These are phyloP conservation scores for Silurus asotus DNA, from an alignment of 2,113 vertebrate genomes.

Conservation along the genomic window DNA sequence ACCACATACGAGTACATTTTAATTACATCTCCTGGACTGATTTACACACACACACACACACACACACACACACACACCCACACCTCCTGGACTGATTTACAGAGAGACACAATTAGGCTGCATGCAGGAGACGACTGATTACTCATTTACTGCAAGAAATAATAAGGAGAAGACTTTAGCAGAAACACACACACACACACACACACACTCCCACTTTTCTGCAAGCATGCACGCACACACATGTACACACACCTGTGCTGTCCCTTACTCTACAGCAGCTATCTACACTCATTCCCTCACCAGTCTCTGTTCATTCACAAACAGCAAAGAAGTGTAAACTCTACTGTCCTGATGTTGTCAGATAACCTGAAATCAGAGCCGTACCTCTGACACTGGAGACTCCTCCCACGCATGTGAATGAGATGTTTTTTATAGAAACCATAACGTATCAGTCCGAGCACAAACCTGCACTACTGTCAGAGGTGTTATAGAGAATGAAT, in stretches of 20 bases:
- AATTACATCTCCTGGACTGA: constrained; percentile 80
- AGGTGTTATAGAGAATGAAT: not conserved
- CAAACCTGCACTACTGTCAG: not conserved
- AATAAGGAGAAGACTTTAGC: constrained; percentile 73
- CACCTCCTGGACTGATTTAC: constrained; percentile 79
- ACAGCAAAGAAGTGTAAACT: too few species aligned
- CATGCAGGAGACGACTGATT: constrained; percentile 70
- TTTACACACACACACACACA: constrained; percentile 59
- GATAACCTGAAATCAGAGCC: too few species aligned
- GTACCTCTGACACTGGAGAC: too few species aligned
- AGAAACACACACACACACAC: constrained; percentile 48
- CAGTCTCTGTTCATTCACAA: not conserved
- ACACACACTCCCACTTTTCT: too few species aligned
- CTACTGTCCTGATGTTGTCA: too few species aligned
- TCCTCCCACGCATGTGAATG: not conserved
- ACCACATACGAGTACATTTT: constrained; percentile 79
- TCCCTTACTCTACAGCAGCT: too few species aligned
- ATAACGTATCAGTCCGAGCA: not conserved
- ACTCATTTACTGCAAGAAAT: constrained; percentile 73
- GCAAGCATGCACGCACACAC: too few species aligned
- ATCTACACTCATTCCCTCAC: not conserved
- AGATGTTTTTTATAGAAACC: not conserved
- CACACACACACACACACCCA: constrained; percentile 5
- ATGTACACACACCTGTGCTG: not conserved
- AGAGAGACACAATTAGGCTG: constrained; percentile 71